Conservation (phyloP, 1,140 invertebrate species). For the Drosophila pseudoananassae region DNA sequence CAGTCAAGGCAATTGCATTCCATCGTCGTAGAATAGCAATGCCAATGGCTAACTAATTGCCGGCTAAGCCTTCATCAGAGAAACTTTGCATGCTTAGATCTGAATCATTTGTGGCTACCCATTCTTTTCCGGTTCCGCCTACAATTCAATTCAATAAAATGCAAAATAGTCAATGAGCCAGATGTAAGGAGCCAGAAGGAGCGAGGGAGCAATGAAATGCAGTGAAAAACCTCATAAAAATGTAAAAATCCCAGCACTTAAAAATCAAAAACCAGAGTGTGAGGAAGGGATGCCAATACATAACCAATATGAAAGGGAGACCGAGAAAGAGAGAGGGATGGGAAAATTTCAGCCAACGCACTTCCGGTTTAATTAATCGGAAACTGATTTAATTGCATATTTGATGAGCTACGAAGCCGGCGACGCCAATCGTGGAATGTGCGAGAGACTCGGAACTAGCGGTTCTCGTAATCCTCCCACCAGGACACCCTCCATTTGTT, state of each 20-base stretch:
- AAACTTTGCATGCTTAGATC: conserved; percentile 19
- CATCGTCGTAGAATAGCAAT: conserved; percentile 49
- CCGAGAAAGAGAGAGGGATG: conserved; percentile 16
- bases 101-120: conserved; percentile 41
- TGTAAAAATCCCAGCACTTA: conserved; percentile 75
- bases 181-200: not conserved
- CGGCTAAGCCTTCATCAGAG: conserved; percentile 8
- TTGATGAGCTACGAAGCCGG: conserved; percentile 79
- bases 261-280: conserved; percentile 64
- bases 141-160: conserved; percentile 70
- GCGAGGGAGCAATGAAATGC: conserved; percentile 37
- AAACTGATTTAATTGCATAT: conserved; percentile 84
- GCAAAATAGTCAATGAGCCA: conserved; percentile 56
- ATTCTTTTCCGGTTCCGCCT: conserved; percentile 6
- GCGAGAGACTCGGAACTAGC: conserved; percentile 42
- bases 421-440: conserved; percentile 61
- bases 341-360: conserved; percentile 62
- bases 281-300: conserved; percentile 49
- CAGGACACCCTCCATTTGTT: conserved; percentile 16
- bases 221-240: conserved; percentile 69
- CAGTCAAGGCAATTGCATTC: conserved; percentile 26
- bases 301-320: conserved; percentile 49
- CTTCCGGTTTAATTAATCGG: conserved; percentile 84
- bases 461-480: conserved; percentile 40
- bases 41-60: conserved; percentile 63